A percentile compares a stretch with the other conserved stretches of the same genome.
phyloP scores from a whole-genome alignment of 35 echinoderm and acorn worm species.

The Holothuria glaberrima region DNA sequence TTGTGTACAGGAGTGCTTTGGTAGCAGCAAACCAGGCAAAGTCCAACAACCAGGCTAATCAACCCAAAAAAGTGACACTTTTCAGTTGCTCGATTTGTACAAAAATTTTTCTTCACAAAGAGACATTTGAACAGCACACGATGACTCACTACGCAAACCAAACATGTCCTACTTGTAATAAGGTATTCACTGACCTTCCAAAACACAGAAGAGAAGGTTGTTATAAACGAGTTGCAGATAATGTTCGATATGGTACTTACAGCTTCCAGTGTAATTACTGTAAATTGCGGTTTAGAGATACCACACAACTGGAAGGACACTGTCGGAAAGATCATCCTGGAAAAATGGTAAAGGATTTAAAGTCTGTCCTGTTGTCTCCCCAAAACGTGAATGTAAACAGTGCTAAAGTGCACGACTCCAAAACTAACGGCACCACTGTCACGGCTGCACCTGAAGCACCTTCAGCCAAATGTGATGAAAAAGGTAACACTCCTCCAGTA shows the following conservation, averaged over 20 bases:
- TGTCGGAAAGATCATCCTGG: conserved; percentile 44
- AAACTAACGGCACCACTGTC: background rate
- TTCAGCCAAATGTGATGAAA: no score
- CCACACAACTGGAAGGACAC: conserved; percentile 45
- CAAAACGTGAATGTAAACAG: background rate
- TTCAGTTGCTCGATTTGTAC: conserved; percentile 54
- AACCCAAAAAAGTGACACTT: conserved; percentile 43
- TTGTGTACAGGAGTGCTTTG: conserved; percentile 27
- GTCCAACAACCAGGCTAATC: background rate
- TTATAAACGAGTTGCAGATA: no score
- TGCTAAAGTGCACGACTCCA: background rate
- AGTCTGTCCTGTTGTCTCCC: background rate
- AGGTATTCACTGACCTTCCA: background rate
- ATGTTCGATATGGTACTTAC: no score
- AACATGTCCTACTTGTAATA: conserved; percentile 40
- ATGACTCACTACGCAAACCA: conserved; percentile 17
- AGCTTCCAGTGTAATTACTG: conserved; percentile 43
- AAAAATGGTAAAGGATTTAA: background rate
- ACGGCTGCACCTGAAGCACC: no score
- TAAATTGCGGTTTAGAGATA: conserved; percentile 47
- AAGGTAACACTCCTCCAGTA: no score
- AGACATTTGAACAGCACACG: conserved; percentile 66
- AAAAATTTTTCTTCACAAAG: conserved; percentile 64
- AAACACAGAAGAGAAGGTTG: no score
- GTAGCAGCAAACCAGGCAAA: background rate